Percentiles rank a stretch among this genome's conserved stretches.
Evolutionary conservation across 2,888 invertebrate species (phyloP).

Genomic region (Allolobophora icterica): DNA sequence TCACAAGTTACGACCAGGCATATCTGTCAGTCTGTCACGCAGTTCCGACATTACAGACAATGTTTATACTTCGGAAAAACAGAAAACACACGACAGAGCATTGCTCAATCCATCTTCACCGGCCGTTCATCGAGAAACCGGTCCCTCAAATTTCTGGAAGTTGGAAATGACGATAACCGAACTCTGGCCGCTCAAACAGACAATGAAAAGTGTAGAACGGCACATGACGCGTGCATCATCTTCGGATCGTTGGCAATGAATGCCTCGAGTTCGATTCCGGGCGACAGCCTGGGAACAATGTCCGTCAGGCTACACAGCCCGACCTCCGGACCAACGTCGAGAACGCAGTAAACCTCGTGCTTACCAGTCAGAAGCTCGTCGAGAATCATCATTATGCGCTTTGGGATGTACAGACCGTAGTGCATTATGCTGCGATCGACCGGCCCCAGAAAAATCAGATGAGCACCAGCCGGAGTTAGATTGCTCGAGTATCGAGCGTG

Average conservation of each 20-base stretch:
- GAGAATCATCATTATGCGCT: background rate
- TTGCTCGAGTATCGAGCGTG: background rate
- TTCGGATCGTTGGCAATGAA: background rate
- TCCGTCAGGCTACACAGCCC: background rate
- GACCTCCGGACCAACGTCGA: background rate
- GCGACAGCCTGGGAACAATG: constrained; percentile 12
- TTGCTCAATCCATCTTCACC: no score
- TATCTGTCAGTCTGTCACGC: background rate
- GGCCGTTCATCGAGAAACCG: no score
- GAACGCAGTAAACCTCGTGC: constrained; percentile 13
- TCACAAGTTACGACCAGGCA: background rate
- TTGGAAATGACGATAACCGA: background rate
- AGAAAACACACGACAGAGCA: no score
- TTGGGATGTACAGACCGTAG: constrained; percentile 9
- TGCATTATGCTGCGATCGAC: constrained; percentile 27
- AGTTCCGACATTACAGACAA: background rate
- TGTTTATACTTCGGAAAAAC: background rate
- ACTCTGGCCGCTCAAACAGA: background rate
- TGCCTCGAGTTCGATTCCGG: background rate
- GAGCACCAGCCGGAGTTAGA: background rate
- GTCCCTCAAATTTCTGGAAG: no score
- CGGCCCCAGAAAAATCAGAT: background rate
- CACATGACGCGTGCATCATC: background rate
- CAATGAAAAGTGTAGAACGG: background rate
- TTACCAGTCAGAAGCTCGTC: constrained; percentile 25